Base-by-base conservation (phyloP, 2,888 invertebrate species). In the Marronus borbonicus region DNA sequence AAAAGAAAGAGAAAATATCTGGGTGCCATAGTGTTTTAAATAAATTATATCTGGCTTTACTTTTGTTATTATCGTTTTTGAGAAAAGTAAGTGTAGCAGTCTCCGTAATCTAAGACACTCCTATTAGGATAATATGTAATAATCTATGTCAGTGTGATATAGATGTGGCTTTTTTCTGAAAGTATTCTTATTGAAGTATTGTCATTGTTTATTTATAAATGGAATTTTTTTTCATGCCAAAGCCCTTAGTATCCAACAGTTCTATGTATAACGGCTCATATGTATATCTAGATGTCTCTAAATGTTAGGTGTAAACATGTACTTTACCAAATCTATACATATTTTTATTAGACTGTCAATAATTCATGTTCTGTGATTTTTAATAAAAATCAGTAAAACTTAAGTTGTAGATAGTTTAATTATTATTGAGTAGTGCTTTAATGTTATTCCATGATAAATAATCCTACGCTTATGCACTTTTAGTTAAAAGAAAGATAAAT, bases 331-430 rank as follows among this genome's bases (percentile, higher is more conserved):
- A 62, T 31, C 55, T 65, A 76, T 76, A 44, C 60, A 66, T 66
- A 65, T 55, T 76, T 76, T 64, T 76, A 55, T 66, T 76, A 55
- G 76, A 76, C 76, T 76, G 75, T 75, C 62, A 66, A 44, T 65
- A 66, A 17, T 20, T 58, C 10, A 65, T 76, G 66, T 76, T 65
- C 65, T 76, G 76, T 76, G 66, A 76, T 76, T 64, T 76, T 66
- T 49, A 66, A 66, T 66, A 49, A 66, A 55, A 12, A 62, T 62
- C 50, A 50, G 17, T 68, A 50, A 68, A 76, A 76, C 44, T 44
- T 8, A 60, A 55, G 58, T 20, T 17, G 44, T 60, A 20, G 20
- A 62, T 75, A 14, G 24, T 44, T 75, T 64, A 55, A 39, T 60
- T 39, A 55, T 72, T 72, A 39, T 58, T 39, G n/a, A 68, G 64